Base-by-base conservation (phyloP, 2,888 invertebrate species). In the Dusona sp. region DNA sequence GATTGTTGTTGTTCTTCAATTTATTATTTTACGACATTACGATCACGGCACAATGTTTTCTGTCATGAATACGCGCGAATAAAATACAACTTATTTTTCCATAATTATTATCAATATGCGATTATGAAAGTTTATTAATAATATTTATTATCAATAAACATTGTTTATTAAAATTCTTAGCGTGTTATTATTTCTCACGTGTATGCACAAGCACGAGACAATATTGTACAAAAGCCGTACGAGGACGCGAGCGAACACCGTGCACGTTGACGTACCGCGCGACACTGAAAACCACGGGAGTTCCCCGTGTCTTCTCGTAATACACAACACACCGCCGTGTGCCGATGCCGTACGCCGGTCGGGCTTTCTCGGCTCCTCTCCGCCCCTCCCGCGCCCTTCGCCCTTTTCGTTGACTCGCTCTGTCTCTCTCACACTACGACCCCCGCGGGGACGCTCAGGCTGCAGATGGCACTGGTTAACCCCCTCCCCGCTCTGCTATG, bases 211-310 rank as follows among this genome's bases (percentile, higher is more conserved):
- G 16, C 29, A 57, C 29, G 16, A 29, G 61, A 61, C 11, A 29
- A 6, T 29, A 61, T 61, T 13, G 29, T 61, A 29, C 7, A 29
- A 42, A 29, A 61, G 29, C 29, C 7, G 29, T 29, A 61, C 80
- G 68, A 78, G 1, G 29, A 51, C 65, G 70, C 11, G 51, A 61
- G 85, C 85, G 33, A 67, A 87, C 88, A 78, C 86, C 90, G 84
- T 85, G 85, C 88, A 84, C 88, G 84, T 82, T 89, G 90, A 91
- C 88, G 91, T 91, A 87, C 87, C 90, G 93, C 92, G 90, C 92
- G 89, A 92, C 89, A 92, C 92, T 92, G 92, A 80, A 88, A 80
- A 78, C 88, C 84, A 61, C 81, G 67, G 80, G 78, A 75, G 67
- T 38, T 68, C 68, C 72, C 79, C 48, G 51, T 64, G 75, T 67